Evolutionary conservation across 2,888 invertebrate genomes (phyloP), one percentile per base, ranked within the genome.

Genomic region (Cerceris ruficornis): DNA sequence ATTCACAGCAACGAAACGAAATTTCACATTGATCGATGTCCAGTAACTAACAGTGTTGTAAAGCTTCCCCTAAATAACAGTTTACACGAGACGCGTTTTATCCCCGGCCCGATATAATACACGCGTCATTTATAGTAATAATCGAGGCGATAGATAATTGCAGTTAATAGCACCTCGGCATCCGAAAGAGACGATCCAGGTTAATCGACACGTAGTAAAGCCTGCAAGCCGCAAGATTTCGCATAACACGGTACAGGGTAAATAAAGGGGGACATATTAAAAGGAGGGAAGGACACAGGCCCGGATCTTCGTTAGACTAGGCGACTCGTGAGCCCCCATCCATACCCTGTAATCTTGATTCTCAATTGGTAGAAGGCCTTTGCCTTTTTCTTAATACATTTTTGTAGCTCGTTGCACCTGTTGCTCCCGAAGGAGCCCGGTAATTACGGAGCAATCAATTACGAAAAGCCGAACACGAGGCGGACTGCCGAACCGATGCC

Each of bases 401-500:
- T 80, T 81, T 61, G 64, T 52, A 46, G 41, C 59, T 67, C 39
- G 76, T 15, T 83, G 83, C 86, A 86, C 86, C 86, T 86, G 86
- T 86, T 83, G 84, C 72, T 68, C 61, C 58, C 68, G 75, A 81
- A 80, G 62, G 60, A 69, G 67, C 69, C 69, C 43, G 77, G 67
- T 81, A 83, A 85, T 85, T 85, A 82, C 43, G 69, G 64, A 74
- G 80, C 85, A 85, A 86, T 86, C 83, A 83, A 86, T 86, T 86
- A 85, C 73, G 55, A 75, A 69, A 67, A 15, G 9, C 75, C 58
- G 66, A 76, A 4, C 69, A 66, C 55, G 57, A 59, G 75, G 76
- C 66, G 66, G 61, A 46, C 49, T 61, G 75, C 69, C 77, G 55
- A 60, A 64, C 70, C 7, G 13, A 28, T n/a, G 42, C 28, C 60